Percentiles rank a stretch among this genome's conserved stretches.
phyloP scores from a whole-genome alignment of 2,888 invertebrate species.

The Steinernema hermaphroditum region DNA sequence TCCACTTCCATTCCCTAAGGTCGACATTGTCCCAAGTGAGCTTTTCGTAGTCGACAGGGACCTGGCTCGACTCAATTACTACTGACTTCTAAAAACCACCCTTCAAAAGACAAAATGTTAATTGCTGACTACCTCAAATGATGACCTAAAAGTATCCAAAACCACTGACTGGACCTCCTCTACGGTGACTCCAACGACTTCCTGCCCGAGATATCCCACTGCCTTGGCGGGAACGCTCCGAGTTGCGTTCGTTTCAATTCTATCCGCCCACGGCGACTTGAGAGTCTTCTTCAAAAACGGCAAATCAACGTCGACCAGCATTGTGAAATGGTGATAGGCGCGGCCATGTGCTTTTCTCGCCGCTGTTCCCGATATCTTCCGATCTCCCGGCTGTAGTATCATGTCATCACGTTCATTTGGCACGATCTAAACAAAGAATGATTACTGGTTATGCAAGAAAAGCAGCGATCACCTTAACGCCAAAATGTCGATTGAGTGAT shows the following conservation, averaged over 20 bases:
- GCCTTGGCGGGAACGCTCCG: constrained; percentile 77
- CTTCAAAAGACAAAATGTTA: background rate
- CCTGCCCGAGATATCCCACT: constrained; percentile 81
- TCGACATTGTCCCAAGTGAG: constrained; percentile 73
- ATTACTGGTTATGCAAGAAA: constrained; percentile 56
- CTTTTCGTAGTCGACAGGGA: constrained; percentile 66
- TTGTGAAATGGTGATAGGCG: constrained; percentile 96
- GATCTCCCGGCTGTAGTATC: constrained; percentile 70
- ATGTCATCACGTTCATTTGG: constrained; percentile 85
- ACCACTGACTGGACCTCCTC: constrained; percentile 76
- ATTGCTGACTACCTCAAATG: constrained; percentile 73
- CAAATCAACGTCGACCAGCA: constrained; percentile 78
- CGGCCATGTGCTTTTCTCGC: constrained; percentile 84
- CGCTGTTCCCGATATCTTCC: constrained; percentile 84
- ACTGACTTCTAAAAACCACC: constrained; percentile 72
- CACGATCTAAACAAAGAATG: constrained; percentile 41
- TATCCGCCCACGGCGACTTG: constrained; percentile 70
- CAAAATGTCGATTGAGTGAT: constrained; percentile 81
- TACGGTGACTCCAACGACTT: constrained; percentile 71
- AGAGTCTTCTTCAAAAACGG: constrained; percentile 45
- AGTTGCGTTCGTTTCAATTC: constrained; percentile 83
- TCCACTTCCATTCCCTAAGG: constrained; percentile 83
- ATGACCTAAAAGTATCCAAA: constrained; percentile 80
- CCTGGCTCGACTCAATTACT: background rate
- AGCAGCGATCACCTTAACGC: constrained; percentile 73